These are phyloP conservation scores for Ostrea edulis DNA, from an alignment of 1,140 invertebrate species.

Conservation along the genomic window DNA sequence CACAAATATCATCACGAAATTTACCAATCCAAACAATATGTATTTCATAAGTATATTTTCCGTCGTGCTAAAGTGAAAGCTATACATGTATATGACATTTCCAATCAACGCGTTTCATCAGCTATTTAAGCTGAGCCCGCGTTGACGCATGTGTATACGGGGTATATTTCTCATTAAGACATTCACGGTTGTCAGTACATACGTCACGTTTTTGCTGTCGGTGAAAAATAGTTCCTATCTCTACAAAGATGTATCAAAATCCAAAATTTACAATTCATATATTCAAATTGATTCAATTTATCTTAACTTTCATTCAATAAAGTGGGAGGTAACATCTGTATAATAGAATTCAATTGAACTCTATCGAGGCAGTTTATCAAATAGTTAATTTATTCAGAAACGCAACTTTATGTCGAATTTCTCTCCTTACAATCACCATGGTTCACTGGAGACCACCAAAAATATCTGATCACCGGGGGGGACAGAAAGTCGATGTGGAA, in stretches of 20 bases:
- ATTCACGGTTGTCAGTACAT: background rate
- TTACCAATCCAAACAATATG: no score
- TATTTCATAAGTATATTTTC: no score
- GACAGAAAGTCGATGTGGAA: constrained; percentile 1
- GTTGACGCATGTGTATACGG: background rate
- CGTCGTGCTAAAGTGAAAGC: no score
- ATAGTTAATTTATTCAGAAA: background rate
- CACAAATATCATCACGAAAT: no score
- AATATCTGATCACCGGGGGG: background rate
- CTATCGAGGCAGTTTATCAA: background rate
- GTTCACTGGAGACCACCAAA: background rate
- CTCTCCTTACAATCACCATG: background rate
- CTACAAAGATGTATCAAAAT: background rate
- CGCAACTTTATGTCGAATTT: constrained; percentile 12
- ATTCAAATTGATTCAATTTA: constrained; percentile 16
- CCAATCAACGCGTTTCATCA: background rate
- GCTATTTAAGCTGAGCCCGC: background rate
- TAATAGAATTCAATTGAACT: constrained; percentile 3
- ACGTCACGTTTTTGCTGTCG: background rate
- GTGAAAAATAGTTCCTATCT: no score
- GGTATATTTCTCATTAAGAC: background rate
- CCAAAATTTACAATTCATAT: constrained; percentile 1
- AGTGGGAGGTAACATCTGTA: background rate
- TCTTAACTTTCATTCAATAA: background rate
- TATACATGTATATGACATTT: no score